A percentile compares a stretch with the other conserved stretches of the same genome.
Evolutionary conservation across 2,113 vertebrate species (phyloP).

Genomic region (Tetrao urogallus): DNA sequence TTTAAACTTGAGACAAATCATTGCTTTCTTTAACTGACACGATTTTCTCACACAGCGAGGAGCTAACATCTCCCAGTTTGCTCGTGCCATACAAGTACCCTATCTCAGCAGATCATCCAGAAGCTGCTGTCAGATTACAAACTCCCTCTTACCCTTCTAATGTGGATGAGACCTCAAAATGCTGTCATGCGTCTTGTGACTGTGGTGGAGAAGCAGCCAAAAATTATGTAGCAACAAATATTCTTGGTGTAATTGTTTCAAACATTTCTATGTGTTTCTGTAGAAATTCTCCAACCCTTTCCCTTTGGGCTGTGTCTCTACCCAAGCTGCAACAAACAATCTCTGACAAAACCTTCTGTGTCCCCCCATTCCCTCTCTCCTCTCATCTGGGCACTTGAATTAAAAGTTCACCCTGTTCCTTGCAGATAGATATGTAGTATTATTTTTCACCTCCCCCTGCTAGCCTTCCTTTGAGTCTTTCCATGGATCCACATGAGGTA

Average conservation of each 20-base stretch:
- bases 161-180: neutral
- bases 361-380: neutral
- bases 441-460: neutral
- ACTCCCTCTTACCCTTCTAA: neutral
- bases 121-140: neutral
- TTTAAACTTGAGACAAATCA: neutral
- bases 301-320: neutral
- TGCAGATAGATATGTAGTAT: too few species aligned
- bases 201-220: neutral
- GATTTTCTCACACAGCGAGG: neutral
- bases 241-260: neutral
- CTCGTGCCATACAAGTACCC: neutral
- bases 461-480: neutral
- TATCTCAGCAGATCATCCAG: neutral
- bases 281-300: neutral
- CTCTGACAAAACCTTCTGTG: neutral
- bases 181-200: neutral
- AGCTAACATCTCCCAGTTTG: neutral
- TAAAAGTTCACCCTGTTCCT: neutral
- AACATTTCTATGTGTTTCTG: neutral
- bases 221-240: neutral
- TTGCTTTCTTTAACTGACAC: neutral
- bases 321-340: neutral
- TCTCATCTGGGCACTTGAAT: neutral
- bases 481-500: neutral